These are phyloP conservation scores for Pseudochirops corinnae DNA, from an alignment of 2,797 vertebrate species.

Conservation along the genomic window DNA sequence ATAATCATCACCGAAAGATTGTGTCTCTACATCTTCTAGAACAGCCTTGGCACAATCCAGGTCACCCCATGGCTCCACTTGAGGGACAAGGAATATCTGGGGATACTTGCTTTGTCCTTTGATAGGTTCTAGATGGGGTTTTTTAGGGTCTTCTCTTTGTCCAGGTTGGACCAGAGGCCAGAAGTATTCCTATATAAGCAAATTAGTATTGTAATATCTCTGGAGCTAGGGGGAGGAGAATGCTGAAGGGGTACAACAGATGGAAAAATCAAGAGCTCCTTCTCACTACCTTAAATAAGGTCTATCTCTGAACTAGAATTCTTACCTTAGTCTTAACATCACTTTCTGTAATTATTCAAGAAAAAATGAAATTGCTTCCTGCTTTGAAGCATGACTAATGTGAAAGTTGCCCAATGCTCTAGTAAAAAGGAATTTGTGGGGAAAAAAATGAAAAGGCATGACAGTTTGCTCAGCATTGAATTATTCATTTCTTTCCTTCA, in stretches of 20 bases:
- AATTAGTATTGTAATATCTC: not conserved
- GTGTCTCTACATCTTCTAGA: not conserved
- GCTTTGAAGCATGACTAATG: not conserved
- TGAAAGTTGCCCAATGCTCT: not conserved
- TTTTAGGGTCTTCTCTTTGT: not conserved
- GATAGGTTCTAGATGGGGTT: not conserved
- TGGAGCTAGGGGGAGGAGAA: not conserved
- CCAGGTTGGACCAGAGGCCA: not conserved
- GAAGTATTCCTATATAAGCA: not conserved
- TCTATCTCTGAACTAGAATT: not conserved
- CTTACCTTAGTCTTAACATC: not conserved
- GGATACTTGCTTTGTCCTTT: not conserved
- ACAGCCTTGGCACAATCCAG: not conserved
- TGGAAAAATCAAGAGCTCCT: not conserved
- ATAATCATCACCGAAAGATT: not conserved
- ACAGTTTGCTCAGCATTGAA: not conserved
- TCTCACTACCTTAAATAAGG: not conserved
- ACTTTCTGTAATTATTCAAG: not conserved
- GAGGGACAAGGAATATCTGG: not conserved
- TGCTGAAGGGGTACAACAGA: not conserved
- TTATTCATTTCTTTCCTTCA: not conserved
- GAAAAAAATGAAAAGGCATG: not conserved
- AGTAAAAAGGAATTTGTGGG: not conserved
- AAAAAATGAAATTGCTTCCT: not conserved
- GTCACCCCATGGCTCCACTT: not conserved